Evolutionary conservation across 2,113 vertebrate genomes (phyloP), one percentile per base, ranked within the genome.

Genomic region (Archilochus colubris): DNA sequence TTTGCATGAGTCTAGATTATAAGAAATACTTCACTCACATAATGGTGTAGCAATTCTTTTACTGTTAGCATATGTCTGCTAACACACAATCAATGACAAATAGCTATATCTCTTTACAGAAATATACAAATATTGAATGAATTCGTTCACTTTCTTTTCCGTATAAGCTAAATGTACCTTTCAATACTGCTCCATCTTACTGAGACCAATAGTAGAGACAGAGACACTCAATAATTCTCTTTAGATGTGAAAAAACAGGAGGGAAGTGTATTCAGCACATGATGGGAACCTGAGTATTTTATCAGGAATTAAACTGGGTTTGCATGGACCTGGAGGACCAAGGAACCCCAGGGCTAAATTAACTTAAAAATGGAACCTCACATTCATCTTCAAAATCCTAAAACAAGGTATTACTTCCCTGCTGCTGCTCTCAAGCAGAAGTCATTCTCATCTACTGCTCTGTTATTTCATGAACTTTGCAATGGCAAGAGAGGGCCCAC

Each of bases 401-500:
- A 96, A 85, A 85, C 90, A 36, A 88, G 89, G 76, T 94, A 86
- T 91, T 96, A 96, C 31, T 94, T 95, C 82, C 86, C 88, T 97
- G 89, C 85, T 88, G 96, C 90, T 94, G 79, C 90, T 97, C 80
- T 88, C 91, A 75, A 76, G 91, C 92, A 94, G 91, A 92, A 97
- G 82, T 86, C 69, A 43, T 97, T 97, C 94, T 96, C 86, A 57
- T 96, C 73, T 73, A 95, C 94, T 95, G 88, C 88, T 97, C 94
- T 97, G 94, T 94, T 97, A 92, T 91, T 97, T 97, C 94, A 93
- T 92, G 78, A 96, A 89, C 93, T 96, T 97, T 68, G 82, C 95
- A 48, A 14, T 38, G n/a, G 50, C 54, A 16, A 75, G 62, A 63
- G 72, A 84, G 79, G 27, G 58, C 44, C 88, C 9, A 0, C 36